Evolutionary conservation across 2,888 invertebrate species (phyloP), one percentile per base, ranked within the genome.

Genomic region (Psylliodes chrysocephalus): DNA sequence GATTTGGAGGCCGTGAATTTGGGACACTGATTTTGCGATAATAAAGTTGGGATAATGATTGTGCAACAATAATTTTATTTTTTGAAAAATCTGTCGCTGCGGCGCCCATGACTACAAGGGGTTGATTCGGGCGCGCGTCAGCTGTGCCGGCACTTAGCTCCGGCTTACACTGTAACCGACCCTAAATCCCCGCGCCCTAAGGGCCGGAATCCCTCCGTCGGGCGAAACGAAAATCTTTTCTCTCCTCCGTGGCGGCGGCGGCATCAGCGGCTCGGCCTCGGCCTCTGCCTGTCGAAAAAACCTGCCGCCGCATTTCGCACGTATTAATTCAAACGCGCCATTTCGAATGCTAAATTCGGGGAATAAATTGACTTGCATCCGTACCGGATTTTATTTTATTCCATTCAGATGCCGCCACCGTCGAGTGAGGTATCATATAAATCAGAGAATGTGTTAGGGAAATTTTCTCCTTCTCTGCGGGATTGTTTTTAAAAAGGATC

Each of bases 71-170:
- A n/a, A n/a, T n/a, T n/a, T n/a, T n/a, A n/a, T n/a, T n/a, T n/a
- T n/a, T n/a, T n/a, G n/a, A n/a, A n/a, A n/a, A n/a, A n/a, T n/a
- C n/a, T 42, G 8, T 42, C 18, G 1, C 18, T 5, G 7, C 6
- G 18, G 10, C 42, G 42, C 17, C 18, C 3, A 17, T 42, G 42
- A 6, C 2, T 2, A 42, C 74, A 76, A 77, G 77, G 79, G 79
- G 78, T 77, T 76, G 77, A 77, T 75, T 76, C 76, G 75, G 75
- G 70, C 67, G 57, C 82, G 85, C 85, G 86, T 85, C 86, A 86
- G 84, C 85, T 86, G 86, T 82, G 80, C 78, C 81, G 80, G 84
- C 85, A 85, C 85, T 85, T 86, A 81, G 83, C 82, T 71, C 57
- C 68, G 63, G 75, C 77, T 74, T 73, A 72, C 68, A 73, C 73